phyloP scores from a whole-genome alignment of 1,140 invertebrate species.

The Papilio polyxenes region DNA sequence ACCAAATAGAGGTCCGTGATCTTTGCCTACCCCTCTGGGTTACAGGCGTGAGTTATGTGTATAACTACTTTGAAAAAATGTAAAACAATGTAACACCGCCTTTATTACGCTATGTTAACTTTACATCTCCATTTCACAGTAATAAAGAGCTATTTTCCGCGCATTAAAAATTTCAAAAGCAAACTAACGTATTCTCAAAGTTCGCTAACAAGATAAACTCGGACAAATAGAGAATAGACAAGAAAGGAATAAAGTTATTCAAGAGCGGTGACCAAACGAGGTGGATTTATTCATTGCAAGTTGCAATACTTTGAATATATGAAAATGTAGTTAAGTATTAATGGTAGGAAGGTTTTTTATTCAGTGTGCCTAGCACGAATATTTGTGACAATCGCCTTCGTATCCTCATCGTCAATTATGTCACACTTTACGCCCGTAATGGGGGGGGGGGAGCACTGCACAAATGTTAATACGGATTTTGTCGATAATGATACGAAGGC shows the following conservation, averaged over 20 bases:
- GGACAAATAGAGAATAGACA: conserved; percentile 3
- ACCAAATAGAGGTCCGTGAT: no score
- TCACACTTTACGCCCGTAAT: no score
- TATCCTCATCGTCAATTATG: no score
- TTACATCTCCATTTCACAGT: neutral
- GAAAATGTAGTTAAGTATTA: neutral
- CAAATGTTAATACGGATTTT: no score
- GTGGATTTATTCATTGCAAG: neutral
- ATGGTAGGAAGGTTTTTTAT: no score
- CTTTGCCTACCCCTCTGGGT: no score
- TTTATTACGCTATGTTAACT: neutral
- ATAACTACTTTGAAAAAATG: neutral
- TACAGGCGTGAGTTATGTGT: neutral
- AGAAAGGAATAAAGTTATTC: conserved; percentile 11
- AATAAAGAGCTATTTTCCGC: neutral
- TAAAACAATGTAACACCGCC: neutral
- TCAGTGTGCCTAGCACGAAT: no score
- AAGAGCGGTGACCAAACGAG: neutral
- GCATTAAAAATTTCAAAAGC: conserved; percentile 20
- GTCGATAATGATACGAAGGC: no score
- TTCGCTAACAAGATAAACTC: conserved; percentile 32
- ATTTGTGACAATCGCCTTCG: no score
- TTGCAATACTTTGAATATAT: neutral
- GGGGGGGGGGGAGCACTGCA: no score
- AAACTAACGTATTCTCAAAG: conserved; percentile 17